phyloP scores from a whole-genome alignment of 2,797 vertebrate species.

The Loris lydekkerianus region DNA sequence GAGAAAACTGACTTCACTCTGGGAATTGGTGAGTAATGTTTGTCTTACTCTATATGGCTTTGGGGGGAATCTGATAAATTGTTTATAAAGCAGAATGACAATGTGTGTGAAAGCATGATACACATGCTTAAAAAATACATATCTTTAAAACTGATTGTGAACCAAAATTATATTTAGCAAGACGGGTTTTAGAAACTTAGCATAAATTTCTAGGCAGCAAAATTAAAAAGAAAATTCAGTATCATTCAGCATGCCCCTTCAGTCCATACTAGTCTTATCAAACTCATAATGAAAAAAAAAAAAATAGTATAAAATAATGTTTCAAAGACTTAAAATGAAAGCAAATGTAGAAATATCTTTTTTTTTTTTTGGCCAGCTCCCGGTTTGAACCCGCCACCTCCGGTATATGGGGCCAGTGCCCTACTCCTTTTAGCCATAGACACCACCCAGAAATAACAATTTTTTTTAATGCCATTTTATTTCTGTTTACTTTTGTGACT shows the following conservation, averaged over 20 bases:
- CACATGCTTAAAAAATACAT: slow-evolving; percentile 3
- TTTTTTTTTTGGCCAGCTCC: no score
- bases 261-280: neutral
- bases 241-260: neutral
- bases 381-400: no score
- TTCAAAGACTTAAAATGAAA: neutral
- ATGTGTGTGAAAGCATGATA: neutral
- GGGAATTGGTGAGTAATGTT: neutral
- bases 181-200: neutral
- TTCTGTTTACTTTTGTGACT: slow-evolving; percentile 10
- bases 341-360: neutral
- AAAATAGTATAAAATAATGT: neutral
- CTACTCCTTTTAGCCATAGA: no score
- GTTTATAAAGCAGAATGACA: neutral
- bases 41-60: neutral
- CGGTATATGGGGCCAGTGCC: no score
- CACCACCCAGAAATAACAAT: neutral
- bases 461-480: neutral
- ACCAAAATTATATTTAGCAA: slow-evolving; percentile 29
- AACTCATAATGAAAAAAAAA: neutral
- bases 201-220: neutral
- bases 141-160: neutral
- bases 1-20: neutral
- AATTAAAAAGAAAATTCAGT: slow-evolving; percentile 1
- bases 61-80: slow-evolving; percentile 5